Evolutionary conservation across 2,888 invertebrate genomes (phyloP), one percentile per base, ranked within the genome.

Genomic region (Phengaris arion): DNA sequence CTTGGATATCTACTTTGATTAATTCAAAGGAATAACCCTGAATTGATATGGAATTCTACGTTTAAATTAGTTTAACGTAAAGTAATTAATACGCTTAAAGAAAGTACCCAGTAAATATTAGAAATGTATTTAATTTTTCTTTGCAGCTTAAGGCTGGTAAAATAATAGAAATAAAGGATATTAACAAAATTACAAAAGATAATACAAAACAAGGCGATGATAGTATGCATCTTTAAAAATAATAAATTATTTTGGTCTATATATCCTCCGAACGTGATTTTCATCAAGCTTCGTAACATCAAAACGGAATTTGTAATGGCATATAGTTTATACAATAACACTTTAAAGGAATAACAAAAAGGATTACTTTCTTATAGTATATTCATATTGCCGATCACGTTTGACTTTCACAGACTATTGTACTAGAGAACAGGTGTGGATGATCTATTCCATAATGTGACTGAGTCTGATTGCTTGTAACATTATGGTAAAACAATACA

Each of bases 381-480:
- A 72, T 72, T 54, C 54, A 54, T 72, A 72, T 69, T 52, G 52
- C 72, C 52, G 70, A 12, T 52, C 72, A 72, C 72, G 72, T 72
- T 72, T 72, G 12, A 72, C 72, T 72, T 72, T 72, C 72, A 72
- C 72, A 52, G 54, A 22, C 54, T 22, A 72, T 72, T 52, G 15
- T 52, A 13, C 15, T 35, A 54, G 13, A 48, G 22, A 15, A 35
- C 35, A 52, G 10, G 35, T 68, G 15, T 9, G 22, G 54, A 73
- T 54, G 5, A 46, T 45, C 52, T 9, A 64, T 35, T 22, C 77
- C 73, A 80, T 79, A 64, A 45, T 64, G 35, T 45, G 22, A 22
- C 35, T 13, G 22, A 64, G 59, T 64, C 22, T 64, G 35, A 64
- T 64, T 7, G 35, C 35, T 64, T 64, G 12, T 1, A 64, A 64